phyloP scores from a whole-genome alignment of 2,888 invertebrate species.

The Leucoma salicis region DNA sequence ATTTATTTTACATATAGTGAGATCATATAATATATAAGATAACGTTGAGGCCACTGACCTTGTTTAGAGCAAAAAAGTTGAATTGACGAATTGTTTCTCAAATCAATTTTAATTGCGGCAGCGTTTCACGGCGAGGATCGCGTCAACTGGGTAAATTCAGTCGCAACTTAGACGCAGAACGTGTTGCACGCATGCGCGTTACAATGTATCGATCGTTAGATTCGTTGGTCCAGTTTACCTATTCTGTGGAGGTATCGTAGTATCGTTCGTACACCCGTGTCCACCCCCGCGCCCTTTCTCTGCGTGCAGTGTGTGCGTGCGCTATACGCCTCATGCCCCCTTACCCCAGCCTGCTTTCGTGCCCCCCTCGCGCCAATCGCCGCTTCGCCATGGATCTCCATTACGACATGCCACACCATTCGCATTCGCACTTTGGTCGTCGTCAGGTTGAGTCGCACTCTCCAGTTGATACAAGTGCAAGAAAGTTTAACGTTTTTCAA shows the following conservation, averaged over 20 bases:
- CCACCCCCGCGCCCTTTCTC: slow-evolving; percentile 78
- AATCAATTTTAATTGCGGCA: neutral
- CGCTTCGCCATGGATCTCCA: slow-evolving; percentile 59
- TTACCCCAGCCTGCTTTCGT: slow-evolving; percentile 31
- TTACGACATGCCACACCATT: slow-evolving; percentile 45
- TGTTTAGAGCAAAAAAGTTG: slow-evolving; percentile 6
- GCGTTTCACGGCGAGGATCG: neutral
- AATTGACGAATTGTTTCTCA: neutral
- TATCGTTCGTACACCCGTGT: no score
- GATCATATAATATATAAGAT: neutral
- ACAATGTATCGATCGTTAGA: slow-evolving; percentile 80
- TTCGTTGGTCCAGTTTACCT: no score
- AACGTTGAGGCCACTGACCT: slow-evolving; percentile 56
- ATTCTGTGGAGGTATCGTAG: no score
- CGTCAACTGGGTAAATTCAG: neutral
- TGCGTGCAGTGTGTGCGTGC: slow-evolving; percentile 81
- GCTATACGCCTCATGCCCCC: slow-evolving; percentile 56
- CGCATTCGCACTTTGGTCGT: slow-evolving; percentile 73
- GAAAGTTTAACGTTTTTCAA: slow-evolving; percentile 50
- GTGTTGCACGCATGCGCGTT: slow-evolving; percentile 31
- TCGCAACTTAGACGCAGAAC: slow-evolving; percentile 5
- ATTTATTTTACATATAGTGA: slow-evolving; percentile 37
- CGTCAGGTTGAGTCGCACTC: slow-evolving; percentile 56
- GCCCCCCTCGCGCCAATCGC: slow-evolving; percentile 54
- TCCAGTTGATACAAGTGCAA: slow-evolving; percentile 47